These are phyloP conservation scores for Girardia tigrina DNA, from an alignment of 2,888 invertebrate genomes.

Conservation along the genomic window DNA sequence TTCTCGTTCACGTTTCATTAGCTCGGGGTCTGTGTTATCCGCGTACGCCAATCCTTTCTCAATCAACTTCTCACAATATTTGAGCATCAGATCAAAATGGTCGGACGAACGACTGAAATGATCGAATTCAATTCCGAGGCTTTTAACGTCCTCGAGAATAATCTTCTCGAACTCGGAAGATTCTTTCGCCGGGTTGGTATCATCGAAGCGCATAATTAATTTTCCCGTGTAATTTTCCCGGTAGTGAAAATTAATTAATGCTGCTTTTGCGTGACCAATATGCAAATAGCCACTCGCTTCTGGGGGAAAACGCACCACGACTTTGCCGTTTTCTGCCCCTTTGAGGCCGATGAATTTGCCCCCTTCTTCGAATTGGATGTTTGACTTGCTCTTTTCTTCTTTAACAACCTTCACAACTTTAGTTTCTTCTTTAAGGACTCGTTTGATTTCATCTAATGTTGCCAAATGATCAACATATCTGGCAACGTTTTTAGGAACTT, in stretches of 20 bases:
- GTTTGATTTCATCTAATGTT: neutral
- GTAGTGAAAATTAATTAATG: conserved; percentile 90
- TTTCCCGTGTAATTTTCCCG: conserved; percentile 71
- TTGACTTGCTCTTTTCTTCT: neutral
- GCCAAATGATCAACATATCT: too few species aligned
- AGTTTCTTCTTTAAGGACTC: too few species aligned
- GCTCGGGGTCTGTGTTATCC: conserved; percentile 71
- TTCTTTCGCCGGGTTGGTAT: conserved; percentile 97
- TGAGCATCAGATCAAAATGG: conserved; percentile 79
- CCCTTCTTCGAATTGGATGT: conserved; percentile 59
- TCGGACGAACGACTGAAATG: conserved; percentile 84
- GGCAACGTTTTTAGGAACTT: too few species aligned
- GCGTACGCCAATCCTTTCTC: conserved; percentile 80
- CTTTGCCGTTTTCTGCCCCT: conserved; percentile 89
- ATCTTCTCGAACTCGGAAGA: conserved; percentile 84
- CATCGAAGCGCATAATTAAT: conserved; percentile 94
- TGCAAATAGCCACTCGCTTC: conserved; percentile 96
- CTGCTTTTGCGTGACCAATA: conserved; percentile 97
- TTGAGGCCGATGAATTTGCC: conserved; percentile 92
- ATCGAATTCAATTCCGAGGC: conserved; percentile 81
- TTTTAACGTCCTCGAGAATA: conserved; percentile 76
- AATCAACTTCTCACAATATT: conserved; percentile 72
- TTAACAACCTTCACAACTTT: neutral
- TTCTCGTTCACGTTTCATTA: conserved; percentile 86
- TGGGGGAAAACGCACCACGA: conserved; percentile 94